Conservation (phyloP, 92 coral and sea anemone species). For the Paragorgia papillata region DNA sequence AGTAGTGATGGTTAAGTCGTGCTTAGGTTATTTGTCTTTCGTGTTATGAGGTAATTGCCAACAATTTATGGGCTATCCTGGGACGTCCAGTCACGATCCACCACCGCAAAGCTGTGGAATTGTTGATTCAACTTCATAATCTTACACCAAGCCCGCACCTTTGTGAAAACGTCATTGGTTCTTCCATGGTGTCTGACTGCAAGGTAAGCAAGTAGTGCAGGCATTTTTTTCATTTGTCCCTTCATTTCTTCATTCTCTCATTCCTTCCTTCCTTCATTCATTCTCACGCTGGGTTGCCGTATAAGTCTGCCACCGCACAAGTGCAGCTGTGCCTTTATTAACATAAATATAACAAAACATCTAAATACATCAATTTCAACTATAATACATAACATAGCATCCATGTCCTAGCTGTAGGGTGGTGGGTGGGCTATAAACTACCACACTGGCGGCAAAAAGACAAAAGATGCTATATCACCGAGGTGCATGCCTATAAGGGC, state of each 20-base stretch:
- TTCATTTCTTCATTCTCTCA: not conserved
- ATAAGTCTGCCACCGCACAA: too few relatives aligned
- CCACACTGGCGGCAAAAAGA: too few relatives aligned
- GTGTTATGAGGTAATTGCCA: slow-evolving; percentile 71
- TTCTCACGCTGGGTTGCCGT: too few relatives aligned
- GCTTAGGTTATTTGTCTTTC: not conserved
- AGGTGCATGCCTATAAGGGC: too few relatives aligned
- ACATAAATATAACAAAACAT: too few relatives aligned
- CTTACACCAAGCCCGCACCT: slow-evolving; percentile 83
- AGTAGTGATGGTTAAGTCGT: too few relatives aligned
- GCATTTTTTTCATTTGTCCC: not conserved
- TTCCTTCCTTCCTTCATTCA: slow-evolving; percentile 7
- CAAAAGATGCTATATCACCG: too few relatives aligned
- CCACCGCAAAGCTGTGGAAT: slow-evolving; percentile 89
- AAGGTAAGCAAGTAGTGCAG: slow-evolving; percentile 60
- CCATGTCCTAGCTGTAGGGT: too few relatives aligned
- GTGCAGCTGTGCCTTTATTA: too few relatives aligned
- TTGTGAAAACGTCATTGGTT: slow-evolving; percentile 87
- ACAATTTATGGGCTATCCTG: slow-evolving; percentile 80
- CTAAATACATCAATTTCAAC: too few relatives aligned
- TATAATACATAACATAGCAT: too few relatives aligned
- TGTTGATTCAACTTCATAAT: slow-evolving; percentile 89
- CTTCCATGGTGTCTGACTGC: slow-evolving; percentile 74
- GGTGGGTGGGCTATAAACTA: too few relatives aligned
- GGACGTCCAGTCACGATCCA: slow-evolving; percentile 65